Percentiles rank a stretch among this genome's conserved stretches.
These are phyloP conservation scores for Augochlora pura DNA, from an alignment of 1,140 invertebrate species.

Conservation along the genomic window DNA sequence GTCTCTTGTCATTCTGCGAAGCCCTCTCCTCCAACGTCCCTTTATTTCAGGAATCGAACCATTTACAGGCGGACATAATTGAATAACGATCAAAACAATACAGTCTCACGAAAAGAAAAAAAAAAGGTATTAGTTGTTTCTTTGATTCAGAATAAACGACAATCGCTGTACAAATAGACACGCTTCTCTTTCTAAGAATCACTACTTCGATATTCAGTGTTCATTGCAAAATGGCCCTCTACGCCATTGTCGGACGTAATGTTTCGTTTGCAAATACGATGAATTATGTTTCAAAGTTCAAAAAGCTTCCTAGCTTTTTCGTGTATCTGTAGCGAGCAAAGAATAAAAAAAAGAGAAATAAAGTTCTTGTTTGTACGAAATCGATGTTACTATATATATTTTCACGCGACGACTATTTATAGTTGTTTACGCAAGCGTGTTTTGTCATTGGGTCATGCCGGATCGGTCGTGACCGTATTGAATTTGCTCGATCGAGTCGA, in stretches of 20 bases:
- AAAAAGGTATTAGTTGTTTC: background rate
- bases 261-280: no score
- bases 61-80: background rate
- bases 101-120: background rate
- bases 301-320: background rate
- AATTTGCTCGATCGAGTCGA: constrained; percentile 64
- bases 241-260: background rate
- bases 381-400: background rate
- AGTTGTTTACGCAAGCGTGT: background rate
- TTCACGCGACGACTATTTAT: constrained; percentile 51
- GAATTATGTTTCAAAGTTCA: background rate
- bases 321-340: background rate
- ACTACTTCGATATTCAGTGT: background rate
- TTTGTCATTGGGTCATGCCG: no score
- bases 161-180: background rate
- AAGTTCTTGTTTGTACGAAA: background rate
- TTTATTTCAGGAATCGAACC: constrained; percentile 16
- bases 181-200: background rate
- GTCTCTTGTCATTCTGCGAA: constrained; percentile 35
- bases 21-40: constrained; percentile 4
- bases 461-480: background rate
- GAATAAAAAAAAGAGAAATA: background rate
- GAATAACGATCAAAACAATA: background rate
- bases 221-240: background rate
- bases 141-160: no score